Evolutionary conservation across 2,113 vertebrate species (phyloP).

Genomic region (Poeciliopsis retropinna): DNA sequence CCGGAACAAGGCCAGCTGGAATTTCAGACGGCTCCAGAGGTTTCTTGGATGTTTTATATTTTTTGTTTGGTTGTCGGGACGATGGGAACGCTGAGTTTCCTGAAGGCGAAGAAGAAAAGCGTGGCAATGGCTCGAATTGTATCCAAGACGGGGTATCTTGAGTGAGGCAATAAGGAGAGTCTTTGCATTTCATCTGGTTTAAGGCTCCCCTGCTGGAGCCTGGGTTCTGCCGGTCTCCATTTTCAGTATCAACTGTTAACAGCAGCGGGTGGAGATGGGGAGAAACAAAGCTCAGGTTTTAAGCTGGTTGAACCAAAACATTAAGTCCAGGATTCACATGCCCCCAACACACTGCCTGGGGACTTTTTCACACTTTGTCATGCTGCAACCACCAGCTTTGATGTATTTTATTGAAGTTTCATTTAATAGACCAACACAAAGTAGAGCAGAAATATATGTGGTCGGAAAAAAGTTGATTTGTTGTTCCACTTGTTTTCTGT

Average conservation of each 20-base stretch:
- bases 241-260: conserved; percentile 39
- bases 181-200: conserved; percentile 17
- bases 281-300: conserved; percentile 45
- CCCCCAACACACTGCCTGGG: too few species aligned
- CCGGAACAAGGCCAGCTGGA: not conserved
- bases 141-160: not conserved
- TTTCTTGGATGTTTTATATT: not conserved
- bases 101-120: conserved; percentile 1
- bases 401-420: too few species aligned
- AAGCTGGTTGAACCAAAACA: conserved; percentile 53
- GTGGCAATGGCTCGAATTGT: not conserved
- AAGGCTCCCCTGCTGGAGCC: conserved; percentile 21
- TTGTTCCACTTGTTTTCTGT: too few species aligned
- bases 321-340: not conserved
- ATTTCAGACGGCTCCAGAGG: not conserved
- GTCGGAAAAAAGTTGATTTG: too few species aligned
- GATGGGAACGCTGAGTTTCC: not conserved
- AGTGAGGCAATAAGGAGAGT: not conserved
- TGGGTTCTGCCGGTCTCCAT: conserved; percentile 20
- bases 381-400: too few species aligned
- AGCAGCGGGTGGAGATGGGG: conserved; percentile 34
- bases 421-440: too few species aligned
- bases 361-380: too few species aligned
- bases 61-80: not conserved
- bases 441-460: too few species aligned